phyloP scores from a whole-genome alignment of 2,888 invertebrate genomes.

The Sabatieria punctata region DNA sequence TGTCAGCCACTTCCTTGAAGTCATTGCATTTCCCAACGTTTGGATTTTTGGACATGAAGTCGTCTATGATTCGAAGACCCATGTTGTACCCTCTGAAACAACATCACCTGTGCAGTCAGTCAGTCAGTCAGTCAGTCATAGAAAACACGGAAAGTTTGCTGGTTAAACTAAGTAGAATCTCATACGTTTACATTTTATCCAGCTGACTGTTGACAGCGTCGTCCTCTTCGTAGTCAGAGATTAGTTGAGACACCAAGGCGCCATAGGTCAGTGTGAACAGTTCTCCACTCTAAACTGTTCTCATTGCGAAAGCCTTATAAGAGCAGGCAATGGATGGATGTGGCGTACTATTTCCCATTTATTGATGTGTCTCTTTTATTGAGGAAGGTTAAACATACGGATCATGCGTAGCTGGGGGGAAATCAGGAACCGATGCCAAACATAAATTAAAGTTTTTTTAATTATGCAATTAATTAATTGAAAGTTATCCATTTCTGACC shows the following conservation, averaged over 20 bases:
- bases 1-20: constrained; percentile 84
- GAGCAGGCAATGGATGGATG: no score
- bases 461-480: no score
- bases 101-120: background rate
- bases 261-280: constrained; percentile 93
- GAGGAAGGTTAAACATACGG: no score
- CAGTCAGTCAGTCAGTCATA: background rate
- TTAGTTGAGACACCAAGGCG: constrained; percentile 82
- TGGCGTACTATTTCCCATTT: no score
- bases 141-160: background rate
- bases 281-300: constrained; percentile 40
- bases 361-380: no score
- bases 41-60: constrained; percentile 72
- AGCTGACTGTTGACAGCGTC: constrained; percentile 95
- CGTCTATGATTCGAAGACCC: constrained; percentile 90
- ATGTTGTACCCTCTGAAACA: constrained; percentile 71
- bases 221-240: constrained; percentile 86
- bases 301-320: no score
- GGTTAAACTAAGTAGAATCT: constrained; percentile 6
- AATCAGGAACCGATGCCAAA: no score
- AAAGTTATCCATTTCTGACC: no score
- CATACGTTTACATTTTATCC: constrained; percentile 39
- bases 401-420: no score
- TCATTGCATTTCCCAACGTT: constrained; percentile 76
- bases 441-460: no score